Evolutionary conservation across 2,888 invertebrate species (phyloP).

Genomic region (Drosophila diplacantha): DNA sequence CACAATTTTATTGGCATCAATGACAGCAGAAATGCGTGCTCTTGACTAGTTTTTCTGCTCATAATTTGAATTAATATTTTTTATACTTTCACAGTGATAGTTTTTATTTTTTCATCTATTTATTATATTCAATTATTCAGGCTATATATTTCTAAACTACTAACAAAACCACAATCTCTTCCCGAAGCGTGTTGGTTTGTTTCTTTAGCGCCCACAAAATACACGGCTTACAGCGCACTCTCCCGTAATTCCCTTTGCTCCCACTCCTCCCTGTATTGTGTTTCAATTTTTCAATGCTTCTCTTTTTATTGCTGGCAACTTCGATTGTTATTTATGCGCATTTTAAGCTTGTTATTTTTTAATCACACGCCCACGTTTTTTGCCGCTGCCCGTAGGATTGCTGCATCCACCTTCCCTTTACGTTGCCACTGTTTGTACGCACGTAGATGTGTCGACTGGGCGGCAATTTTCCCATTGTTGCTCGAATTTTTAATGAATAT

Average conservation of each 20-base stretch:
- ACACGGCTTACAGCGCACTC: neutral
- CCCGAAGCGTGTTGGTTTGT: too few species aligned
- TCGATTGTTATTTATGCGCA: conserved; percentile 60
- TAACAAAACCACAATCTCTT: conserved; percentile 1
- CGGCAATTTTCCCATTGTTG: conserved; percentile 32
- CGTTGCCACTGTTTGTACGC: neutral
- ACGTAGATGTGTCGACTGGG: neutral
- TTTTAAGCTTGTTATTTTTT: conserved; percentile 67
- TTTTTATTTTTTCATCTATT: neutral
- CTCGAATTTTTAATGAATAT: conserved; percentile 64
- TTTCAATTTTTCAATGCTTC: conserved; percentile 20
- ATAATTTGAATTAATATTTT: neutral
- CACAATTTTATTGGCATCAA: neutral
- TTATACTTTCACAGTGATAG: neutral
- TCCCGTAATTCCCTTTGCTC: neutral
- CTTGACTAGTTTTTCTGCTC: neutral
- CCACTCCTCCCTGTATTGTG: conserved; percentile 1
- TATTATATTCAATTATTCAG: conserved; percentile 7
- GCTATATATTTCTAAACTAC: conserved; percentile 7
- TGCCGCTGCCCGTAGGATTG: conserved; percentile 13
- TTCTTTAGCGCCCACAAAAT: neutral
- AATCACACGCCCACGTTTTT: conserved; percentile 55
- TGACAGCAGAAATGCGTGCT: neutral
- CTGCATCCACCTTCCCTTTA: conserved; percentile 6
- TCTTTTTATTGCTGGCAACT: conserved; percentile 16